Evolutionary conservation across 2,797 vertebrate genomes (phyloP).

Genomic region (Trematomus bernacchii): DNA sequence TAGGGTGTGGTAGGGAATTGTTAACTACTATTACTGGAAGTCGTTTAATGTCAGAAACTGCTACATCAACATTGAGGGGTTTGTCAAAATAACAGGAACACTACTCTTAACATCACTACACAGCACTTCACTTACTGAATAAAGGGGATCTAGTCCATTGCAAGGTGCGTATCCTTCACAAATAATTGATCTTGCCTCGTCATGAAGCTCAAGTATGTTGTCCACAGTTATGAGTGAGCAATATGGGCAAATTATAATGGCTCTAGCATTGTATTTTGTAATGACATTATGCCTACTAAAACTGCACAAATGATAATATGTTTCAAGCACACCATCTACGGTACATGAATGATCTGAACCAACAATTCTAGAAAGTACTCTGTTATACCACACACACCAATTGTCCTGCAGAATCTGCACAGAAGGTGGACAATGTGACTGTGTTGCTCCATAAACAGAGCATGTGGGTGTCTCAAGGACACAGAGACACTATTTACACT

Average conservation of each 20-base stretch:
- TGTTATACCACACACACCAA: neutral
- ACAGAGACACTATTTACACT: conserved; percentile 62
- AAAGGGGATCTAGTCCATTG: neutral
- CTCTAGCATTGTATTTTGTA: neutral
- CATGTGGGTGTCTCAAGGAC: conserved; percentile 73
- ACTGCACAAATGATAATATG: neutral
- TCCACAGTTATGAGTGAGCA: neutral
- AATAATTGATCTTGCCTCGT: neutral
- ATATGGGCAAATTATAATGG: neutral
- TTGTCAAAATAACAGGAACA: conserved; percentile 16
- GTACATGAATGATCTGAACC: conserved; percentile 1
- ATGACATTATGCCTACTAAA: neutral
- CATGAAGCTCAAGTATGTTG: conserved; percentile 2
- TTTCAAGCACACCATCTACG: neutral
- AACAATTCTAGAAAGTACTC: neutral
- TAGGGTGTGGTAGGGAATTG: conserved; percentile 30
- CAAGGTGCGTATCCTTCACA: neutral
- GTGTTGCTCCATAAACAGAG: conserved; percentile 71
- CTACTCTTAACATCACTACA: neutral
- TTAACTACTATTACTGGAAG: conserved; percentile 24
- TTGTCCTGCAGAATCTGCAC: conserved; percentile 25
- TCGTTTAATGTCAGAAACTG: conserved; percentile 16
- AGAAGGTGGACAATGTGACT: conserved; percentile 40
- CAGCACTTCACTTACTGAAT: neutral
- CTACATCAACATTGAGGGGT: neutral